Percentiles rank a stretch among this genome's conserved stretches.
These are phyloP conservation scores for Valencia hispanica DNA, from an alignment of 2,797 vertebrate species.

Conservation along the genomic window DNA sequence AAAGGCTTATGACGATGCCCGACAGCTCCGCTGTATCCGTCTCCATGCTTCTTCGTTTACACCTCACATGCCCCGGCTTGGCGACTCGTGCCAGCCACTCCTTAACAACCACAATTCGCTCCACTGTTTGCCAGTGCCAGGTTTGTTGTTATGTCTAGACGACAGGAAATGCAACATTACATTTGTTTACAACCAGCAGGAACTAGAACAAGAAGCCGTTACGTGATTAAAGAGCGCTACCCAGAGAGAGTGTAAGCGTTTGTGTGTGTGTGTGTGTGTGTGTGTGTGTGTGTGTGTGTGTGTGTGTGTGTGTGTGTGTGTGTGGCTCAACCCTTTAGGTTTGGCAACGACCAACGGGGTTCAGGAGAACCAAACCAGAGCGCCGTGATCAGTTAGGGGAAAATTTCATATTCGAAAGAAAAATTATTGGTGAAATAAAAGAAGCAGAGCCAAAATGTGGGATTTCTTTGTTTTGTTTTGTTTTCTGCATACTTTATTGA, in stretches of 20 bases:
- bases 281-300: constrained; percentile 47
- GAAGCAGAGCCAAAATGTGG: constrained; percentile 28
- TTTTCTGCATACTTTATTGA: constrained; percentile 14
- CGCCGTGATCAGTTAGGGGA: constrained; percentile 33
- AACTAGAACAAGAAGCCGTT: constrained; percentile 83
- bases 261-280: constrained; percentile 20
- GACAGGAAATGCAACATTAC: constrained; percentile 88
- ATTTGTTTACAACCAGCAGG: constrained; percentile 87
- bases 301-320: too few species aligned
- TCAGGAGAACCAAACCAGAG: constrained; percentile 61
- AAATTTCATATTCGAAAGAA: constrained; percentile 28
- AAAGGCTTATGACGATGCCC: constrained; percentile 8
- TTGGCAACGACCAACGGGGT: constrained; percentile 70
- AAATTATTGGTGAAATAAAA: constrained; percentile 26
- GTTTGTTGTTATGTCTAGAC: constrained; percentile 86
- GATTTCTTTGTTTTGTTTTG: constrained; percentile 17
- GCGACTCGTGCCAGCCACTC: constrained; percentile 72
- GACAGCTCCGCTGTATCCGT: constrained; percentile 5
- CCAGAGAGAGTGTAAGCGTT: constrained; percentile 58
- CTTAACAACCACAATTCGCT: constrained; percentile 68
- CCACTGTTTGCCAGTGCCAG: constrained; percentile 74
- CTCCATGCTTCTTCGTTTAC: constrained; percentile 16
- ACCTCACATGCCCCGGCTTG: constrained; percentile 45
- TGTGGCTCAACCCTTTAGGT: constrained; percentile 74
- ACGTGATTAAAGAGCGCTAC: constrained; percentile 81